Base-by-base conservation (phyloP, 2,888 invertebrate species). In the Nomada ferruginata region DNA sequence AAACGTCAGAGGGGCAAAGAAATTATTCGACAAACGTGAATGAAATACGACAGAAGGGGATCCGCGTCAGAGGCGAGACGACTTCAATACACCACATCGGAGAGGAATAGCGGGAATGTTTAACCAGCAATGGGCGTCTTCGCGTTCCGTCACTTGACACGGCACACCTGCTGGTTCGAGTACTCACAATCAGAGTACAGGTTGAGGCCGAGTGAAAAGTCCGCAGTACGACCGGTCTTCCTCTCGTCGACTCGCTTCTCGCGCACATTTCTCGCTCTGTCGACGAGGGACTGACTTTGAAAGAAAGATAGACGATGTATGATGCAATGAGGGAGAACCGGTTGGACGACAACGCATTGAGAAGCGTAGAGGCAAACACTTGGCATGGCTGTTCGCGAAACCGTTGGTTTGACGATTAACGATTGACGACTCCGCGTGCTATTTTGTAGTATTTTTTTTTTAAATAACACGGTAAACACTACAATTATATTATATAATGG, bases 271-370 rank as follows among this genome's bases (percentile, higher is more conserved):
- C 70, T 78, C 66, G 44, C 77, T 74, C 68, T 60, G 72, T 44
- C 55, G 63, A 23, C 63, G 74, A 57, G 79, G 77, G 77, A 77
- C 76, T 69, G 70, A 72, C 76, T 63, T 57, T 42, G 69, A 53
- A 26, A 20, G 66, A 63, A 52, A 71, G 71, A 83, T 61, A 66
- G 63, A n/a, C 71, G 64, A 70, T 36, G 69, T 74, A 36, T 71
- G 83, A 79, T 65, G 83, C 83, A 84, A 84, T 61, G 63, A 55
- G 72, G 53, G 36, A 70, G 59, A 74, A 83, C 82, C 71, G 75
- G 82, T 82, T 64, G 68, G 61, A 57, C 53, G 64, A 72, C 0
- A 18, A 64, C 50, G 23, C 18, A 53, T 55, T 74, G 29, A 52
- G 13, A 53, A 47, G 18, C 47, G 55, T 36, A n/a, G 55, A 29